These are phyloP conservation scores for Litocranius walleri DNA, from an alignment of 2,113 vertebrate genomes.

Conservation along the genomic window DNA sequence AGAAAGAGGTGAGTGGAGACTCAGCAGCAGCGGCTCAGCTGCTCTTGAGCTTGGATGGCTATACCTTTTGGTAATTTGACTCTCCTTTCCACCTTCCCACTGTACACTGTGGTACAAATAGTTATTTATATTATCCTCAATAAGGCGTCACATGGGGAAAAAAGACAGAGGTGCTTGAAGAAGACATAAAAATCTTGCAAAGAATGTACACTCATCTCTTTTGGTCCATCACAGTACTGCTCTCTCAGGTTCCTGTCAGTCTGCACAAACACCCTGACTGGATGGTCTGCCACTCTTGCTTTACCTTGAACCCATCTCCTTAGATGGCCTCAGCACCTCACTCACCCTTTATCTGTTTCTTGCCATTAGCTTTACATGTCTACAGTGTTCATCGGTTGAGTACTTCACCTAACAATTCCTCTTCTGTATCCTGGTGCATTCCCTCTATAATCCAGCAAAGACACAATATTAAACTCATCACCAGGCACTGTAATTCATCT, in stretches of 20 bases:
- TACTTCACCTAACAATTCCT: neutral
- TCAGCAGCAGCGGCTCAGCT: neutral
- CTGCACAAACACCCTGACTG: neutral
- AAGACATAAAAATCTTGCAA: neutral
- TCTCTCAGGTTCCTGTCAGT: neutral
- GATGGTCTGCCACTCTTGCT: neutral
- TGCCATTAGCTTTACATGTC: neutral
- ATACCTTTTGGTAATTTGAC: neutral
- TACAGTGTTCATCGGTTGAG: neutral
- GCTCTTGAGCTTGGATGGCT: neutral
- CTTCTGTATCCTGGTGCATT: neutral
- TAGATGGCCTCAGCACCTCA: neutral
- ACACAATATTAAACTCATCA: neutral
- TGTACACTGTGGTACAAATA: neutral
- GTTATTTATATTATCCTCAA: neutral
- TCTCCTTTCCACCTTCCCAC: neutral
- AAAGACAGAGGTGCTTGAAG: neutral
- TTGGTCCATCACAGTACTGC: neutral
- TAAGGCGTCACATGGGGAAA: neutral
- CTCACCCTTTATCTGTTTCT: neutral
- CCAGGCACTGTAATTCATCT: neutral
- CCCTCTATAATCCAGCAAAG: neutral
- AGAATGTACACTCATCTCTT: neutral
- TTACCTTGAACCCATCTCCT: neutral
- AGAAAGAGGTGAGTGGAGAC: slow-evolving; percentile 58